Evolutionary conservation across 92 coral and sea anemone species (phyloP), one percentile per base, ranked within the genome.

Genomic region (Palythoa caribaeorum): DNA sequence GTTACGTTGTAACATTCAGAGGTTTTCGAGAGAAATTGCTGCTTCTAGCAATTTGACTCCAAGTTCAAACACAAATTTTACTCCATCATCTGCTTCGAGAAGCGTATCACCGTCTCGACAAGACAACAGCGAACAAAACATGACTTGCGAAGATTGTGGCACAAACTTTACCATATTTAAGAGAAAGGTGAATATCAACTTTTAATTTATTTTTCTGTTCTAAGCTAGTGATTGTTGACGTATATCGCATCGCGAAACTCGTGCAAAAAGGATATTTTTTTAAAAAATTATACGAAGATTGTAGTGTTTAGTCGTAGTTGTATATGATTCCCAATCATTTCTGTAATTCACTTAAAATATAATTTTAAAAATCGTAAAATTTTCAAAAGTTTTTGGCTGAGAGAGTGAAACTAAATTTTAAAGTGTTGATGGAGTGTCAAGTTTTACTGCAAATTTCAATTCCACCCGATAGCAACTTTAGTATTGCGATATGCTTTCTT

Each of bases 121-220:
- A 71, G 83, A 17, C 19, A 68, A 79, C 55, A 72, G 39, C 89
- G 60, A 71, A 74, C 92, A 77, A 40, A 94, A 87, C n/a, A 95
- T 95, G 98, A 93, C 94, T 19, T 96, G 99, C 84, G 93, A 90
- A 70, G 78, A 84, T 63, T 96, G 99, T 80, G 87, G 93, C 53
- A 84, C 84, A 77, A 91, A 87, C 78, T 95, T 96, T 81, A 87
- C 94, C 1, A 13, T 96, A 44, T 94, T 94, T 86, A 91, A 85
- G 77, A 84, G 94, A 73, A 96, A 96, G 97, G 99, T 96, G 3
- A 72, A 40, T 19, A 13, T 7, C 28, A 36, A 68, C 11, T 63
- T 19, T 17, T 9, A 63, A 63, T 17, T 6, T 63, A 0, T n/a
- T 63, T 63, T 17, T 21, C 35, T 4, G 6, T 59, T 10, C n/a